Evolutionary conservation across 23 tunicate genomes (phyloP), one percentile per base, ranked within the genome.

Genomic region (Aplidium turbinatum): DNA sequence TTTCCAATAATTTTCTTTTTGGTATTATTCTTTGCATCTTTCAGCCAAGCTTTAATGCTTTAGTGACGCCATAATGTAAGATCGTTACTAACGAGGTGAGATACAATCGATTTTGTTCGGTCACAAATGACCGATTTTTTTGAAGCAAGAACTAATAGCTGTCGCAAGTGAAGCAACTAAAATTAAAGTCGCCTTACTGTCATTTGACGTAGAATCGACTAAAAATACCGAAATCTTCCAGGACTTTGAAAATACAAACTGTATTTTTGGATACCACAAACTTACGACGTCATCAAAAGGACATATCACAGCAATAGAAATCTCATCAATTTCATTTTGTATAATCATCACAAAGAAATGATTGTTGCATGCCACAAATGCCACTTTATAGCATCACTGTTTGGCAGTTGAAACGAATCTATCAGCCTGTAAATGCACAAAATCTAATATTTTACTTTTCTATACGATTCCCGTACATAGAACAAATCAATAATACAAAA

Each of bases 21-120:
- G 16, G 50, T 42, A 16, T 42, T 42, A 9, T 42, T 11, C 16
- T 42, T 42, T 42, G 13, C 16, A 9, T 16, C 11, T 16, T 42
- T 11, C 11, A 42, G 50, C 50, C 13, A 42, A 42, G 16, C 16
- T 42, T 38, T 75, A 75, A 75, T 75, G 80, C 80, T 25, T 35
- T 58, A 58, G 65, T 31, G 70, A 53, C 30, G 52, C 27, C 63
- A 48, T 81, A 81, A 81, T 81, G 78, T 73, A 25, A 28, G 76
- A 81, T 81, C 87, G 87, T 72, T 81, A 57, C 87, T 81, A 81
- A 81, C 38, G 79, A 40, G 87, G 72, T 81, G 65, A 81, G 30
- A 73, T 32, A 48, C 32, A 81, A 81, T 81, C 87, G 87, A 81
- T 81, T 81, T 47, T 65, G 35, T 32, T 36, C 72, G 82, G 23